These are phyloP conservation scores for Opisthocomus hoazin DNA, from an alignment of 2,113 vertebrate species.

Conservation along the genomic window DNA sequence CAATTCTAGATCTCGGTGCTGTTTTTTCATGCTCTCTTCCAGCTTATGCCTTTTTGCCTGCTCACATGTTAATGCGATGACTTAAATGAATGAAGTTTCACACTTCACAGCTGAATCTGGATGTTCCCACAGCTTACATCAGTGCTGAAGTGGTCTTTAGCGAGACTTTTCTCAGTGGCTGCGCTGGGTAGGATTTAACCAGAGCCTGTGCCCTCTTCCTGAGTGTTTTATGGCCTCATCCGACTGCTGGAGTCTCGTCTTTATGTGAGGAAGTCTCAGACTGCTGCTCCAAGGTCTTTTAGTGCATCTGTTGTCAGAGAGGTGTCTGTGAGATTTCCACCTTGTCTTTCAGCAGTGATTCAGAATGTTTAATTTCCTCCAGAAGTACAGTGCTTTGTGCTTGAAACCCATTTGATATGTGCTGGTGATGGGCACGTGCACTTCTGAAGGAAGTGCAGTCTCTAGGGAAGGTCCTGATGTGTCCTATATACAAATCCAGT, in stretches of 20 bases:
- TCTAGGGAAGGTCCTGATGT: neutral
- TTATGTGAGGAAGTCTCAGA: neutral
- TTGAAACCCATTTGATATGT: neutral
- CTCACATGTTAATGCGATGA: neutral
- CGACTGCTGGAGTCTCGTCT: neutral
- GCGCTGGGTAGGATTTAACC: neutral
- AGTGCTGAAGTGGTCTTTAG: neutral
- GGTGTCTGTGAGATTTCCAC: neutral
- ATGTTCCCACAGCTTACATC: neutral
- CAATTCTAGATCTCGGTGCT: neutral
- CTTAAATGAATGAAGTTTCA: neutral
- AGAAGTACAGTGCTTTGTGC: accelerated
- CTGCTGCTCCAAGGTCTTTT: neutral
- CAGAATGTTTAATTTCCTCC: neutral
- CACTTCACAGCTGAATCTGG: neutral
- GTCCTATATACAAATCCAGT: neutral
- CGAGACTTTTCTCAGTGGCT: neutral
- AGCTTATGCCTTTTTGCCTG: neutral
- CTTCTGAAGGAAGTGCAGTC: neutral
- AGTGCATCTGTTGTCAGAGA: neutral
- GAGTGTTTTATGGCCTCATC: neutral
- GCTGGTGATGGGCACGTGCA: accelerated
- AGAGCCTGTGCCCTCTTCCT: neutral
- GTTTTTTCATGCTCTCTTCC: neutral
- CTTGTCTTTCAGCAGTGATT: neutral